Evolutionary conservation across 2,888 invertebrate species (phyloP).

Genomic region (Trachelus stipa): DNA sequence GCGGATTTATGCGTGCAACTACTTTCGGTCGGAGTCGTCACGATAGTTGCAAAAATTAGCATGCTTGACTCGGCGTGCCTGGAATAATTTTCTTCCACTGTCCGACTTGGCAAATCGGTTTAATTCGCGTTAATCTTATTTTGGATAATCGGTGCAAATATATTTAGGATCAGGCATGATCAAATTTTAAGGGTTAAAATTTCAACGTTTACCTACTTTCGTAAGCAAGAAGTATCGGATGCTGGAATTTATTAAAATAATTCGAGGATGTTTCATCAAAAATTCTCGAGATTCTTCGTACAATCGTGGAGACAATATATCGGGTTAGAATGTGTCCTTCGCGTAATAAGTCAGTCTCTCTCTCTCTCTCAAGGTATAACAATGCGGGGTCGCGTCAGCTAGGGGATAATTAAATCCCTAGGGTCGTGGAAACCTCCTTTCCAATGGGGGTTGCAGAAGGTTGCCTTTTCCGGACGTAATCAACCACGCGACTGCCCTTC

Average conservation of each 20-base stretch:
- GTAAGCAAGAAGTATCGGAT: no score
- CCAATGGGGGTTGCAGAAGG: background rate
- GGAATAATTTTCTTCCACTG: no score
- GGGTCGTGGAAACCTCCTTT: background rate
- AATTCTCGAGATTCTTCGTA: background rate
- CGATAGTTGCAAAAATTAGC: no score
- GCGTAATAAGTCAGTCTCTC: background rate
- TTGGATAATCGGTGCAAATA: no score
- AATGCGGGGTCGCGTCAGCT: background rate
- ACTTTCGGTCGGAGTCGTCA: no score
- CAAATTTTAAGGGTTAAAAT: background rate
- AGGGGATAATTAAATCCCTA: conserved; percentile 2
- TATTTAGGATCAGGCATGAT: background rate
- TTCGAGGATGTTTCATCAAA: background rate
- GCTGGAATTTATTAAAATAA: background rate
- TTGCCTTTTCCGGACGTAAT: background rate
- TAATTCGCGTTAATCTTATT: no score
- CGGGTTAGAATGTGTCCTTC: background rate
- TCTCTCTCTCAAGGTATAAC: background rate
- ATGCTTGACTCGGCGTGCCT: no score
- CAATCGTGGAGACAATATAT: background rate
- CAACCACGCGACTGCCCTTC: background rate
- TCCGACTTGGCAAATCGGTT: no score
- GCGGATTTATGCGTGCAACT: no score
- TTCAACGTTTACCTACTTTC: no score